Evolutionary conservation across 2,113 vertebrate genomes (phyloP).

Genomic region (Patagioenas fasciata): DNA sequence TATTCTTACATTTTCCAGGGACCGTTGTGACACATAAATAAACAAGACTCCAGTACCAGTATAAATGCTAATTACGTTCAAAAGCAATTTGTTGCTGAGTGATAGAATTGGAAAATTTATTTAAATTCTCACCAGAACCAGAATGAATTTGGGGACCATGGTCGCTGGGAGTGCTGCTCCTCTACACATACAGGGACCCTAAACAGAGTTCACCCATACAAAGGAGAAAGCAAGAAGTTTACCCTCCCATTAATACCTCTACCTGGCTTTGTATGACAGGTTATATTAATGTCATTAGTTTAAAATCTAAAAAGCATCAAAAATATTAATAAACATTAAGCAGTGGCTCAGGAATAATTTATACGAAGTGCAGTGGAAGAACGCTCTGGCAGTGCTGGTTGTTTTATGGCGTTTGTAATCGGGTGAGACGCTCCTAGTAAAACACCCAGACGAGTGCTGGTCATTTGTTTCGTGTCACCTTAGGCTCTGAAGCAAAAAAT

Average conservation of each 20-base stretch:
- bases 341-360: neutral
- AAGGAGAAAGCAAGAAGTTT: neutral
- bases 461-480: neutral
- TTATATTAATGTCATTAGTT: neutral
- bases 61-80: neutral
- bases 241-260: neutral
- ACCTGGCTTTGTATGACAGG: neutral
- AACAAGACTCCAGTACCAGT: neutral
- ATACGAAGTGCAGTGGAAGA: neutral
- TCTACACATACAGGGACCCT: rapidly evolving
- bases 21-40: neutral
- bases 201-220: neutral
- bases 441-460: rapidly evolving
- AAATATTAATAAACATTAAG: neutral
- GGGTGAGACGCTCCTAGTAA: neutral
- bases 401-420: neutral
- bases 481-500: neutral
- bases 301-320: neutral
- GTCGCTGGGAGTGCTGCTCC: neutral
- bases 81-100: neutral
- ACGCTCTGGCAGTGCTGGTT: neutral
- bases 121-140: neutral
- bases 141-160: neutral
- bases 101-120: neutral
- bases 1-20: neutral